Evolutionary conservation across 2,888 invertebrate genomes (phyloP), one percentile per base, ranked within the genome.

Genomic region (Lithophane semibrunnea): DNA sequence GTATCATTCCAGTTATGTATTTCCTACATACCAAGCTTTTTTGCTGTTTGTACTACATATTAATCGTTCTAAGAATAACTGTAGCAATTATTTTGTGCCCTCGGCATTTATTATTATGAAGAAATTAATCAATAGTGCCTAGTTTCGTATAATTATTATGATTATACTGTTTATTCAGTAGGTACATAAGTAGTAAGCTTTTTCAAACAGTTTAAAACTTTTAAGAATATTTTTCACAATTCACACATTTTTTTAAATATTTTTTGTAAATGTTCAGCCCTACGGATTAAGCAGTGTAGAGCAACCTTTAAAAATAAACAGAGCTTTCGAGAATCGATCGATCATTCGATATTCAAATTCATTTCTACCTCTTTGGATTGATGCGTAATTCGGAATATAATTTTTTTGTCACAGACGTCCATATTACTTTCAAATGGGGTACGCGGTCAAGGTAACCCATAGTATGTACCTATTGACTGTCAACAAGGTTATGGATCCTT

Each of bases 361-460:
- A 72, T 64, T 9, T 65, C 21, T 49, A 61, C 73, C 75, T 68
- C 52, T 63, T 66, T 54, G 56, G 18, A 67, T 56, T 65, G 68
- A 65, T 37, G 68, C 75, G 75, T 56, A 75, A 56, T 75, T 79
- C 60, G n/a, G 16, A 49, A 63, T 64, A 60, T 24, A 13, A 24
- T 66, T 73, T 73, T 80, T 82, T 71, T 52, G 12, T 7, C 58
- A 29, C 78, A 63, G 70, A 68, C 81, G 37, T 63, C 7, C 18
- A 82, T 82, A 71, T 47, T 56, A 83, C 79, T 82, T 82, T 79
- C 3, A 83, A 82, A 82, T 82, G 3, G n/a, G 65, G 52, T 54
- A 61, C 47, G 68, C 60, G 75, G 75, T 83, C 80, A 82, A 82
- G 83, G 82, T 56, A 24, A 69, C 12, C 3, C 0, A 0, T 52